These are phyloP conservation scores for Strix uralensis DNA, from an alignment of 2,113 vertebrate genomes.

Conservation along the genomic window DNA sequence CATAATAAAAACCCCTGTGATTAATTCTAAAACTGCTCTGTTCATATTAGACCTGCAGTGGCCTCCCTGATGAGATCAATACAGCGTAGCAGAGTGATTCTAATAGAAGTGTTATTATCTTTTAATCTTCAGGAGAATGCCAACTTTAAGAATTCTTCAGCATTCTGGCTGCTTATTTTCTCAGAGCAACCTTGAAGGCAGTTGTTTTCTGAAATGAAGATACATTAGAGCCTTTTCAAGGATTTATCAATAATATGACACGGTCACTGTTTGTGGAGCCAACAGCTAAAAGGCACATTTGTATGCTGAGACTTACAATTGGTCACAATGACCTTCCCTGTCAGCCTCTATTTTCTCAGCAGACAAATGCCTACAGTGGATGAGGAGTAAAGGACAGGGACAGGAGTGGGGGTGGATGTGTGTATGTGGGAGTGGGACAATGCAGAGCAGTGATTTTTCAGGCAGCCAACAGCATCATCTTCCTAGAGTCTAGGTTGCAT, in stretches of 20 bases:
- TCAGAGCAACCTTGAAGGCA: conserved; percentile 73
- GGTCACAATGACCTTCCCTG: conserved; percentile 78
- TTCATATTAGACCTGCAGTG: conserved; percentile 81
- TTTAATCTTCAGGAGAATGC: conserved; percentile 81
- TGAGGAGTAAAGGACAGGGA: conserved; percentile 58
- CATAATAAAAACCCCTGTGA: conserved; percentile 79
- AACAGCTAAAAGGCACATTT: conserved; percentile 72
- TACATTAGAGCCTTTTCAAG: conserved; percentile 75
- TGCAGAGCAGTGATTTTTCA: neutral
- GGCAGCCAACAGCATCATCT: neutral
- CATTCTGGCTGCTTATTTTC: conserved; percentile 67
- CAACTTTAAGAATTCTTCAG: conserved; percentile 72
- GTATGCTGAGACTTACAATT: conserved; percentile 65
- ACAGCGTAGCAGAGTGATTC: conserved; percentile 79
- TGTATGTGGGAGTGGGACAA: neutral
- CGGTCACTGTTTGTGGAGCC: conserved; percentile 62
- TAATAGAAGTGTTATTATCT: conserved; percentile 84
- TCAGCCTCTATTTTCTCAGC: conserved; percentile 68
- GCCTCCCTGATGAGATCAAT: conserved; percentile 86
- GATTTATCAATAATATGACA: conserved; percentile 77
- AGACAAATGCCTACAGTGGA: conserved; percentile 68
- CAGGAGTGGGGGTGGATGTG: neutral
- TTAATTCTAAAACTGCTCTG: conserved; percentile 80
- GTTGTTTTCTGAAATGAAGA: conserved; percentile 81
- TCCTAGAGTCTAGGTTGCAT: neutral